Evolutionary conservation across 2,888 invertebrate species (phyloP), one percentile per base, ranked within the genome.

Genomic region (Stegophylla sp.): DNA sequence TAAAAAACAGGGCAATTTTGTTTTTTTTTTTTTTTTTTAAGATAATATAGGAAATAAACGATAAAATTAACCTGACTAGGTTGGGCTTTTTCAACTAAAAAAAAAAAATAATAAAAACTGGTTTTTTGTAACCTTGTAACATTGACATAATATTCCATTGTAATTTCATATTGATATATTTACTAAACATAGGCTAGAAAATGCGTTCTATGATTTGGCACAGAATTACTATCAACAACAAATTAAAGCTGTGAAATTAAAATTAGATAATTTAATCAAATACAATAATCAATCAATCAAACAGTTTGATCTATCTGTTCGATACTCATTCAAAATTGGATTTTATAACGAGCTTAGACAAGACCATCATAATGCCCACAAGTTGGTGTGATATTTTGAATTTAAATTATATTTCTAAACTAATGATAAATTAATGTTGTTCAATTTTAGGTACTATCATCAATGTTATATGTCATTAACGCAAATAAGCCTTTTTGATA

Each of bases 311-410:
- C 89, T 99, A 75, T 94, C 94, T 88, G 96, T 98, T 41, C 89
- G 99, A 48, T 98, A 98, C 88, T 95, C 97, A 86, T 98, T 97
- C 86, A 99, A 99, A 88, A 91, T 98, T 86, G 99, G 94, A 0
- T 98, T 97, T 88, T 91, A 97, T 75, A 94, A 94, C 85, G 99
- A 99, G 88, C 87, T 99, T 83, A 93, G 94, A 85, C 96, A 97
- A 86, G 98, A 98, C 86, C 89, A 91, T 84, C 92, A 91, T 85
- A 92, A 93, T 0, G 95, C 97, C 17, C 91, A 94, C 84, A 83
- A 82, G 83, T 83, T 7, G 69, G 64, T 63, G 5, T 48, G 34
- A 43, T 66, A 13, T 26, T 43, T 26, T 53, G 1, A 26, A 48
- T 67, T 71, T 51, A 7, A 66, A n/a, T 34, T 34, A n/a, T 20